Conservation (phyloP, 2,113 vertebrate species). For the Acrocephalus kingi region DNA sequence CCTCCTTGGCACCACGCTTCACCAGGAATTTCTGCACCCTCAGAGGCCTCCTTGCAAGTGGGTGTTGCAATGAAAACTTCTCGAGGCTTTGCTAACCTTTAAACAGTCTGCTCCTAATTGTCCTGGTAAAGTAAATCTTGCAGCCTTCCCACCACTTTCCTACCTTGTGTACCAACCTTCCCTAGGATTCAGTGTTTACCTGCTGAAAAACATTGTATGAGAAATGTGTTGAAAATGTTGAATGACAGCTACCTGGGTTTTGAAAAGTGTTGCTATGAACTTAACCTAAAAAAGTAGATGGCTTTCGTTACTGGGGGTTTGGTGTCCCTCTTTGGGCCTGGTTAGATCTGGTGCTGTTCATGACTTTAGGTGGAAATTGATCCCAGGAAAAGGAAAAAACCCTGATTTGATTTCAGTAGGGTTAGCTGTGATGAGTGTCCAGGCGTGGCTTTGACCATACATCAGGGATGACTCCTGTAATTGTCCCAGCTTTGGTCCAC, state of each 20-base stretch:
- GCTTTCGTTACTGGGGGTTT: background rate
- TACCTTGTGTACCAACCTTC: background rate
- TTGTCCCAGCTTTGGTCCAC: background rate
- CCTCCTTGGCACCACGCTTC: background rate
- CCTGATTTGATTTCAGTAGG: background rate
- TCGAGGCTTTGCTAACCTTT: background rate
- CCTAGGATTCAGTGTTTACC: background rate
- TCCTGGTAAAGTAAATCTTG: background rate
- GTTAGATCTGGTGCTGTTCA: background rate
- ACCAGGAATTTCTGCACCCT: background rate
- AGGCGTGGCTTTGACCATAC: background rate
- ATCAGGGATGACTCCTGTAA: background rate
- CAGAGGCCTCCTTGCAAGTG: background rate
- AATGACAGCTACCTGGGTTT: background rate
- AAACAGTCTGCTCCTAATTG: background rate
- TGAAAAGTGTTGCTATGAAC: background rate
- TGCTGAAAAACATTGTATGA: background rate
- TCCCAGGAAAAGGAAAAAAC: background rate
- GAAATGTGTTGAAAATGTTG: background rate
- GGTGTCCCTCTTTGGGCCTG: background rate
- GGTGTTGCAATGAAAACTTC: background rate
- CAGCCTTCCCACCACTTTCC: background rate
- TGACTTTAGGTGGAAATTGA: background rate
- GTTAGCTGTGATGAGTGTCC: background rate
- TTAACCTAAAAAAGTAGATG: background rate